Conservation (phyloP, 2,888 invertebrate species). For the Monopis laevigella region DNA sequence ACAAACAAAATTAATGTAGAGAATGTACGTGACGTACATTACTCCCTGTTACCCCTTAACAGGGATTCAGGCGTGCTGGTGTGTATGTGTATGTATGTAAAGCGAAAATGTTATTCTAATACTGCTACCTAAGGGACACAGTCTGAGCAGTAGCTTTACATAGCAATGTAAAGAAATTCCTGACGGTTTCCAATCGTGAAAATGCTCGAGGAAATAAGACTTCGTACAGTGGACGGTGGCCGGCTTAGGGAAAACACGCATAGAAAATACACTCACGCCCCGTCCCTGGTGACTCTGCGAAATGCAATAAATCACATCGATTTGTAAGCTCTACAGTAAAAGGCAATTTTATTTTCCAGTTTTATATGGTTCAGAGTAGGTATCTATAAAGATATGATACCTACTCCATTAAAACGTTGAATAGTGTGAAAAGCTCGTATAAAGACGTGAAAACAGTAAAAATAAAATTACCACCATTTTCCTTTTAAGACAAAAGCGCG, state of each 20-base stretch:
- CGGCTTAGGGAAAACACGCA: slow-evolving; percentile 17
- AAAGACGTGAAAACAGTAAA: background rate
- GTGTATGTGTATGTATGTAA: no score
- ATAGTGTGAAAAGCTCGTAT: no score
- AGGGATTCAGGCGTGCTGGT: no score
- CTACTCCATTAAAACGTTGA: no score
- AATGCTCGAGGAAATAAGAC: slow-evolving; percentile 13
- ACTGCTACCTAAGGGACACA: no score
- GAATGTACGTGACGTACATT: no score
- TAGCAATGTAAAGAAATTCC: slow-evolving; percentile 10
- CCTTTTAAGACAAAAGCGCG: slow-evolving; percentile 31
- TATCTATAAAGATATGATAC: no score
- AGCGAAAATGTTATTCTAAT: no score
- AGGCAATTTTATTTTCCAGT: slow-evolving; percentile 18
- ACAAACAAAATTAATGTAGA: no score
- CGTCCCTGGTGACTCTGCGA: slow-evolving; percentile 23
- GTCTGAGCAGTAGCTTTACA: slow-evolving; percentile 4
- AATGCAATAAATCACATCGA: slow-evolving; percentile 30
- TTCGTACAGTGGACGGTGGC: slow-evolving; percentile 14
- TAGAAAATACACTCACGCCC: slow-evolving; percentile 20
- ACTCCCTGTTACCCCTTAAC: no score
- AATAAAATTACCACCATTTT: slow-evolving; percentile 17
- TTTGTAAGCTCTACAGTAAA: slow-evolving; percentile 17
- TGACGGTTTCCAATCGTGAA: slow-evolving; percentile 11
- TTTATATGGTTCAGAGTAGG: no score